Conservation (phyloP, 2,113 vertebrate genomes). For the Sceloporus undulatus region DNA sequence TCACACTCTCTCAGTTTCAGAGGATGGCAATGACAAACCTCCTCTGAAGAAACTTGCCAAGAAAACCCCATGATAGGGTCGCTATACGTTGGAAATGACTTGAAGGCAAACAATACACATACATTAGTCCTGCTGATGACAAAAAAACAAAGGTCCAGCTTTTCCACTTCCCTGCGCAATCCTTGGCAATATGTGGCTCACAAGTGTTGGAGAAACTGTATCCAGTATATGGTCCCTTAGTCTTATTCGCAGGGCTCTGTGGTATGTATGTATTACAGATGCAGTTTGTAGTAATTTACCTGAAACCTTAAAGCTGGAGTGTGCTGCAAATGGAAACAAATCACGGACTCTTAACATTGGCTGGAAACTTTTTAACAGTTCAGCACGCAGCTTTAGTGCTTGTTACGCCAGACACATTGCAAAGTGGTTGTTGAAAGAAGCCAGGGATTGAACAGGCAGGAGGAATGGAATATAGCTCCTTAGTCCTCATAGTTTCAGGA, state of each 20-base stretch:
- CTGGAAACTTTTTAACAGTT: neutral
- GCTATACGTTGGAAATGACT: no score
- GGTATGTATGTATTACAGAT: neutral
- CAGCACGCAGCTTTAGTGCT: neutral
- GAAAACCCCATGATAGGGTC: no score
- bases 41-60: no score
- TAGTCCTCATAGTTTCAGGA: conserved; percentile 62
- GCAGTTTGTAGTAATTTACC: no score
- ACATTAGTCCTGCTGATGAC: no score
- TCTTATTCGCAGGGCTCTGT: neutral
- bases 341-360: conserved; percentile 13
- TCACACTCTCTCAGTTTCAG: no score
- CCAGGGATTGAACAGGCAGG: fast-evolving
- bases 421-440: neutral
- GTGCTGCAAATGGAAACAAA: neutral
- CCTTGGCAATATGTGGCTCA: neutral
- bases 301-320: neutral
- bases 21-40: no score
- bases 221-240: neutral
- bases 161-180: neutral
- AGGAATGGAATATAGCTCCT: conserved; percentile 44
- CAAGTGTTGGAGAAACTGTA: neutral
- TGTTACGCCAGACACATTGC: conserved; percentile 16
- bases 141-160: neutral
- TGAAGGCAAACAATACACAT: no score